Percentiles rank a stretch among this genome's conserved stretches.
Evolutionary conservation across 1,140 invertebrate species (phyloP).

Genomic region (Drosophila trapezifrons): DNA sequence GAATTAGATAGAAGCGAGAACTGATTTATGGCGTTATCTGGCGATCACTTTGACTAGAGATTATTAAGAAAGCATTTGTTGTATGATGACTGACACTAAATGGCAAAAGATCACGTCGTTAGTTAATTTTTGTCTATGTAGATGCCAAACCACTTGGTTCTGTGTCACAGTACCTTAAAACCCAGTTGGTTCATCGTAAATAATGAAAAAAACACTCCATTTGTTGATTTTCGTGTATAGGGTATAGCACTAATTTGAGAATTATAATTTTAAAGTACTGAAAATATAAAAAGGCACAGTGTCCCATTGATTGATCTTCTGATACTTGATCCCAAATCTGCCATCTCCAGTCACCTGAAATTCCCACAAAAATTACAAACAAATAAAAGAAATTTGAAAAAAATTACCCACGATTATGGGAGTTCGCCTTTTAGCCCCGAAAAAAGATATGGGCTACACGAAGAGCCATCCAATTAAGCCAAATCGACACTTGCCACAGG

Average conservation of each 20-base stretch:
- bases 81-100: not conserved
- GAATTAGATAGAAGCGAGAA: not conserved
- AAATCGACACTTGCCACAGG: slow-evolving; percentile 56
- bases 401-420: slow-evolving; percentile 29
- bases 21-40: not conserved
- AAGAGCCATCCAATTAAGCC: slow-evolving; percentile 64
- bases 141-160: not conserved
- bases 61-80: not conserved
- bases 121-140: too few species aligned
- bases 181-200: too few species aligned
- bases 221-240: too few species aligned
- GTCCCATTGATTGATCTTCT: not conserved
- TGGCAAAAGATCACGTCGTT: too few species aligned
- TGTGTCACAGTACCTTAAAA: too few species aligned
- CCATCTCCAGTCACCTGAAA: not conserved
- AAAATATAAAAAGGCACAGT: not conserved
- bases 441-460: slow-evolving; percentile 49
- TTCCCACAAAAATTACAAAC: slow-evolving; percentile 44
- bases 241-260: too few species aligned
- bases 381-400: slow-evolving; percentile 31
- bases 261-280: not conserved
- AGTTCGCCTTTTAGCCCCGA: slow-evolving; percentile 1
- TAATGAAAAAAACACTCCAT: too few species aligned
- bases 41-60: not conserved
- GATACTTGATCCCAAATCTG: too few species aligned